A percentile compares a stretch with the other conserved stretches of the same genome.
Evolutionary conservation across 2,113 vertebrate species (phyloP).

Genomic region (Silurus asotus): DNA sequence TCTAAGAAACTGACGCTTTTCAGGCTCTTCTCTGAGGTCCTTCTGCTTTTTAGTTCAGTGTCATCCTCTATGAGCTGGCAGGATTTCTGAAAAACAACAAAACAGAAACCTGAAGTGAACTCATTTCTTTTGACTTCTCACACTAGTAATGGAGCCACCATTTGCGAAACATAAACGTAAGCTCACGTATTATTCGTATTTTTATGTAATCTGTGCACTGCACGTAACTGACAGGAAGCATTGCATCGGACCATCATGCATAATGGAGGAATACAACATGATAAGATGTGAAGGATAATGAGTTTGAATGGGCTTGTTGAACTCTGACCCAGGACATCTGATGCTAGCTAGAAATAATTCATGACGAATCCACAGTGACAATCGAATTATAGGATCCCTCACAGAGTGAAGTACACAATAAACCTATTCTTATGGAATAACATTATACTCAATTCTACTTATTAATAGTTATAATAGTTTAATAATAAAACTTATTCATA

Average conservation of each 20-base stretch:
- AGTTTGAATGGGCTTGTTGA: slow-evolving; percentile 50
- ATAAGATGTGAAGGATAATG: slow-evolving; percentile 47
- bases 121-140: background rate
- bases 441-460: background rate
- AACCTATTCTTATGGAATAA: background rate
- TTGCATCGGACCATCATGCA: slow-evolving; percentile 40
- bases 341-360: slow-evolving; percentile 49
- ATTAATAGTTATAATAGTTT: background rate
- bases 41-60: slow-evolving; percentile 69
- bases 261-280: slow-evolving; percentile 45
- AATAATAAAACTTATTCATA: background rate
- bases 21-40: slow-evolving; percentile 67
- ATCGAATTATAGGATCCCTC: slow-evolving; percentile 1
- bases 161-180: background rate
- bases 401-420: background rate
- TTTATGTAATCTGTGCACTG: slow-evolving; percentile 11
- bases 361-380: slow-evolving; percentile 25
- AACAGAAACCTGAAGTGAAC: slow-evolving; percentile 26
- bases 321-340: slow-evolving; percentile 53
- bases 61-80: slow-evolving; percentile 83
- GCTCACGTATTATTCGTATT: background rate
- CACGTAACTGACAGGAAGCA: slow-evolving; percentile 33
- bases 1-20: slow-evolving; percentile 83
- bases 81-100: slow-evolving; percentile 77
- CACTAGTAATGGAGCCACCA: background rate